phyloP scores from a whole-genome alignment of 1,140 invertebrate species.

The Drosophila bocqueti region DNA sequence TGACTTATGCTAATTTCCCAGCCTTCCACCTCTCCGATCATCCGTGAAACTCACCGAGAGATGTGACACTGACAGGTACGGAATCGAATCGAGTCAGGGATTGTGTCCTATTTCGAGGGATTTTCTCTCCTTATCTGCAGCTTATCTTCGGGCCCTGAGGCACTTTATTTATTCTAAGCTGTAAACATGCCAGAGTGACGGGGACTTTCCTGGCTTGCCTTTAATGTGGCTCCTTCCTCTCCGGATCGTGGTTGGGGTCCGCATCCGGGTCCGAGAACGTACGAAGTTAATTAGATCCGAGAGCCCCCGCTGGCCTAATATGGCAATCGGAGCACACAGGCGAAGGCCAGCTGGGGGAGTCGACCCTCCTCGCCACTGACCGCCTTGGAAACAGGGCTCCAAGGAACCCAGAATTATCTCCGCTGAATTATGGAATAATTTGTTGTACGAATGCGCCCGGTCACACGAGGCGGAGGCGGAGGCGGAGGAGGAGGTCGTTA shows the following conservation, averaged over 20 bases:
- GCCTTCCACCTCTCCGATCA: conserved; percentile 7
- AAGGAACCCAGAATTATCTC: not conserved
- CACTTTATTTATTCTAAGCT: not conserved
- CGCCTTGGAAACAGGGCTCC: conserved; percentile 5
- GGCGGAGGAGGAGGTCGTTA: conserved; percentile 1
- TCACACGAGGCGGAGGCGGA: not conserved
- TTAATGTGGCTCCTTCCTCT: conserved; percentile 1
- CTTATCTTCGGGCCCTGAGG: not conserved
- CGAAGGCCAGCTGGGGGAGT: not conserved
- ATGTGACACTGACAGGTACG: conserved; percentile 33
- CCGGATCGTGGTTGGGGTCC: not conserved
- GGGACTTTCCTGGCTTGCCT: conserved; percentile 1
- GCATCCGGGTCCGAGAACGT: not conserved
- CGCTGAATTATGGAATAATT: conserved; percentile 24
- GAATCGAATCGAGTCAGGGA: conserved; percentile 5
- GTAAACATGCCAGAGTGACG: not conserved
- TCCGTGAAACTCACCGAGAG: not conserved
- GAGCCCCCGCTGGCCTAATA: conserved; percentile 24
- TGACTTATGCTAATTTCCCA: conserved; percentile 69
- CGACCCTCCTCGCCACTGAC: conserved; percentile 5
- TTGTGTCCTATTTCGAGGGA: not conserved
- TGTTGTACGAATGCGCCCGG: not conserved
- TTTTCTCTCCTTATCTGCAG: not conserved
- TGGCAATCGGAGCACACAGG: conserved; percentile 6
- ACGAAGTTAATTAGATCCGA: conserved; percentile 38